Conservation (phyloP, 2,113 vertebrate species). For the Alces alces region DNA sequence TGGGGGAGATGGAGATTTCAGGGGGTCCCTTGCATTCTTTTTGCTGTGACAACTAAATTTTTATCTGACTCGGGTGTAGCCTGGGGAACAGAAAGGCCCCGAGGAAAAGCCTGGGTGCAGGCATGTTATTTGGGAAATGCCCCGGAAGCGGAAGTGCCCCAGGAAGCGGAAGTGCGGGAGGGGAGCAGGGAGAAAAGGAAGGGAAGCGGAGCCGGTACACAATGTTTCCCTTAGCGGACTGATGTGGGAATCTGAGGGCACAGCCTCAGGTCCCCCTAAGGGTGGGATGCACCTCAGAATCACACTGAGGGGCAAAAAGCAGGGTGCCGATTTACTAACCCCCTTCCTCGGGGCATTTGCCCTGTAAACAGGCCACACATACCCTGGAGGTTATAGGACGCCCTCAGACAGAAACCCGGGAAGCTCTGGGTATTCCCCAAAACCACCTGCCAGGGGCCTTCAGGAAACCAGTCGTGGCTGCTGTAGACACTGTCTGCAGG, state of each 20-base stretch:
- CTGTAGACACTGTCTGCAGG: not conserved
- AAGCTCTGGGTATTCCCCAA: not conserved
- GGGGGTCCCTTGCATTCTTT: not conserved
- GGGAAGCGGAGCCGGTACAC: not conserved
- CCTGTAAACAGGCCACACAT: not conserved
- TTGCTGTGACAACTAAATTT: not conserved
- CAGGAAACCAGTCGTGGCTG: not conserved
- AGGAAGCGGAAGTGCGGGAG: not conserved
- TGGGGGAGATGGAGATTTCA: not conserved
- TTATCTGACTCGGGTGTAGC: not conserved
- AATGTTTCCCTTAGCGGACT: not conserved
- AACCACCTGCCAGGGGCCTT: not conserved
- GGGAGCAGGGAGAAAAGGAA: not conserved
- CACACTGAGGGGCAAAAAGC: not conserved
- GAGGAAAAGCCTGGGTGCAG: not conserved
- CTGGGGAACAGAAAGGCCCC: not conserved
- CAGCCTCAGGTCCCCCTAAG: not conserved
- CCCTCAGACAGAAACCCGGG: not conserved
- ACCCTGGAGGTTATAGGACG: not conserved
- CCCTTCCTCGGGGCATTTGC: fast-evolving
- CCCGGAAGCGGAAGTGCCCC: not conserved
- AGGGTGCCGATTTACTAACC: not conserved
- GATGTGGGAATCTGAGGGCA: not conserved
- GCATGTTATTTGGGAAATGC: not conserved
- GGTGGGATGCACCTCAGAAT: not conserved